Conservation (phyloP, 2,797 vertebrate genomes). For the Gallinago stenura region DNA sequence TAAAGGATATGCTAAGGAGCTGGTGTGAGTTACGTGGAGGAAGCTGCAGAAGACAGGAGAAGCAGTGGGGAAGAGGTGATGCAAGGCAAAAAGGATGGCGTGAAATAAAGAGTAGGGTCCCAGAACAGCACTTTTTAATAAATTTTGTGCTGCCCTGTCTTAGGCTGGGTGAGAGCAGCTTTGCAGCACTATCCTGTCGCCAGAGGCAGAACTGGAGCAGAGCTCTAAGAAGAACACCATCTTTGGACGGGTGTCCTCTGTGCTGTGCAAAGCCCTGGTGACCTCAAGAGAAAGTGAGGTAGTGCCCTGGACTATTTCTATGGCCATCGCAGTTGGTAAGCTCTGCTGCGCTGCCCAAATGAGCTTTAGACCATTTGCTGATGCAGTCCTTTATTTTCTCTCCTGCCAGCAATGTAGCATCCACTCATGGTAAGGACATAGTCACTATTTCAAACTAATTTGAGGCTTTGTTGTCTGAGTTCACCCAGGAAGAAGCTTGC, state of each 20-base stretch:
- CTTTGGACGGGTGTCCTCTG: neutral
- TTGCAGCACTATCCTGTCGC: neutral
- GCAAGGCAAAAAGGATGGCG: neutral
- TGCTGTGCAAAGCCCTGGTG: neutral
- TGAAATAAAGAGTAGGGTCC: neutral
- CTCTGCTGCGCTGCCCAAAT: neutral
- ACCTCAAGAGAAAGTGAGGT: neutral
- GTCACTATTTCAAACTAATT: neutral
- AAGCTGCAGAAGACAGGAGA: neutral
- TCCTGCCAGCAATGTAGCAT: neutral
- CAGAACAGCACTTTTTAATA: neutral
- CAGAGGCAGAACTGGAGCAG: neutral
- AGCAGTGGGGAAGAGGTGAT: neutral
- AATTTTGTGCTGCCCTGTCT: neutral
- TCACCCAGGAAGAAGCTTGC: neutral
- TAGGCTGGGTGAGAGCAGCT: neutral
- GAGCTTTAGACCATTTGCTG: neutral
- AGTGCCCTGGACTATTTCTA: neutral
- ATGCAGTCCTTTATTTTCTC: neutral
- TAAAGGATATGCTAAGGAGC: neutral
- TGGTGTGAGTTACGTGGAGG: neutral
- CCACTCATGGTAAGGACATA: neutral
- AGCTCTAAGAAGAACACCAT: neutral
- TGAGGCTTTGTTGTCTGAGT: neutral
- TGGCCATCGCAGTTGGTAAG: neutral